Conservation (phyloP, 2,113 vertebrate genomes). For the Zosterops japonicus region DNA sequence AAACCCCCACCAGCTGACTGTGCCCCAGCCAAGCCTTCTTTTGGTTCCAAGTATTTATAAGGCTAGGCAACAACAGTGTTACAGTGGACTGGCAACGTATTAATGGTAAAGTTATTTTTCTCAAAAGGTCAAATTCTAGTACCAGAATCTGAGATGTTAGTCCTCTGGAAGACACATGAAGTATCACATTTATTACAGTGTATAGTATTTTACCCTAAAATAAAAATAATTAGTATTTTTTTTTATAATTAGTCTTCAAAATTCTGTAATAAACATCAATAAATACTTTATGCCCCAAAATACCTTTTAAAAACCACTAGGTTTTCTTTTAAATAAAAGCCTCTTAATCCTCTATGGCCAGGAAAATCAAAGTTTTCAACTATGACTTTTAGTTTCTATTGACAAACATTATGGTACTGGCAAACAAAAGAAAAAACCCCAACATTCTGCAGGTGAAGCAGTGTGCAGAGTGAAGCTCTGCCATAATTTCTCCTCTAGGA, state of each 20-base stretch:
- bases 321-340: not conserved
- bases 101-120: not conserved
- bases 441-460: not conserved
- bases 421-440: not conserved
- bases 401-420: not conserved
- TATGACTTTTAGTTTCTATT: not conserved
- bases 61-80: constrained; percentile 11
- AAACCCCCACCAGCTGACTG: not conserved
- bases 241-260: constrained; percentile 10
- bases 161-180: not conserved
- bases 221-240: not conserved
- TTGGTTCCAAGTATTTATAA: not conserved
- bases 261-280: not conserved
- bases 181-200: not conserved
- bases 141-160: not conserved
- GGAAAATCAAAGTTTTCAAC: not conserved
- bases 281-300: not conserved
- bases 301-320: not conserved
- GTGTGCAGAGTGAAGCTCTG: not conserved
- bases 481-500: not conserved
- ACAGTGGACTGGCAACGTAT: not conserved
- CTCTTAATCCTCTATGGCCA: not conserved
- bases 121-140: not conserved
- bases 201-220: not conserved
- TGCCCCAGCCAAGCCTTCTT: constrained; percentile 11